phyloP scores from a whole-genome alignment of 1,140 invertebrate species.

The Zaprionus africanus region DNA sequence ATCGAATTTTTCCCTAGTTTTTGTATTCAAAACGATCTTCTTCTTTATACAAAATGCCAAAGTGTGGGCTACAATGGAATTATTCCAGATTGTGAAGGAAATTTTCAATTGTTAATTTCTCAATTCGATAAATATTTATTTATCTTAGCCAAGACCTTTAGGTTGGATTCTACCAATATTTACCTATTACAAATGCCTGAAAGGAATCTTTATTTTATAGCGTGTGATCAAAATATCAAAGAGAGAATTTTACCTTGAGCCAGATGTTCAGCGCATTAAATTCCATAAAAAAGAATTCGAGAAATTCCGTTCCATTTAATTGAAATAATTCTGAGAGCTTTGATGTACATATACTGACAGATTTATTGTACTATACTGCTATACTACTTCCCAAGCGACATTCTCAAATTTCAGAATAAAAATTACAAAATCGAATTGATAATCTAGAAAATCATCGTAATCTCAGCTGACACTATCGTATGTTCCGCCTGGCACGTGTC shows the following conservation, averaged over 20 bases:
- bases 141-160: neutral
- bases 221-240: slow-evolving; percentile 19
- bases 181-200: slow-evolving; percentile 5
- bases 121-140: slow-evolving; percentile 9
- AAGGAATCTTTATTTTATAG: slow-evolving; percentile 20
- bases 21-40: slow-evolving; percentile 23
- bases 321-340: neutral
- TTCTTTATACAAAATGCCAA: neutral
- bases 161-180: slow-evolving; percentile 12
- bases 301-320: neutral
- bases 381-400: neutral
- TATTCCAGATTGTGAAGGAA: slow-evolving; percentile 12
- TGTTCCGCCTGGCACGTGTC: slow-evolving; percentile 19
- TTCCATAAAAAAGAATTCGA: neutral
- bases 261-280: neutral
- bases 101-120: slow-evolving; percentile 11
- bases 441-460: slow-evolving; percentile 1
- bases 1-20: slow-evolving; percentile 5
- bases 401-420: neutral
- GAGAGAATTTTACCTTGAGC: slow-evolving; percentile 1
- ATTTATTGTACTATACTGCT: neutral
- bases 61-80: neutral
- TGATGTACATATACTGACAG: neutral
- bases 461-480: slow-evolving; percentile 9
- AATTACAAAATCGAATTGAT: neutral